These are phyloP conservation scores for Sussaba pulchella DNA, from an alignment of 2,888 invertebrate genomes.

Conservation along the genomic window DNA sequence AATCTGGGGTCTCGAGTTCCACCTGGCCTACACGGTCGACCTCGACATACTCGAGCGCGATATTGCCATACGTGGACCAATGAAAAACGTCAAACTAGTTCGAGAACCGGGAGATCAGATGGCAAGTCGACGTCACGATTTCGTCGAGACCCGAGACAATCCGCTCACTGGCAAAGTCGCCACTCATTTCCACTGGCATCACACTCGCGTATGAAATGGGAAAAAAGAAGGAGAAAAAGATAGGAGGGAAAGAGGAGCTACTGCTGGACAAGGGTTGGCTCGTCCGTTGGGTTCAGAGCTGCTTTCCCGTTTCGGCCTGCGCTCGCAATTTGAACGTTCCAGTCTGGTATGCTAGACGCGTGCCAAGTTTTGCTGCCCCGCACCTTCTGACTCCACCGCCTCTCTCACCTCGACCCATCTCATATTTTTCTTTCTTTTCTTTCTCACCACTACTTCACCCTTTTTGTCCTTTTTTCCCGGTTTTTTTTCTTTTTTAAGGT, in stretches of 20 bases:
- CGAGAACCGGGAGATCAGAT: background rate
- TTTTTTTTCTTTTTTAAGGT: constrained; percentile 28
- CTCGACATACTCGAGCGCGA: too few relatives aligned
- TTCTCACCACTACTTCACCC: constrained; percentile 44
- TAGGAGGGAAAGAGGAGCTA: constrained; percentile 4
- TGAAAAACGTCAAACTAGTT: background rate
- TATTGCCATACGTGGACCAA: background rate
- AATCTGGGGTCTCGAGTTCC: too few relatives aligned
- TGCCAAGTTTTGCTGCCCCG: constrained; percentile 76
- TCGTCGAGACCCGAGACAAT: constrained; percentile 5
- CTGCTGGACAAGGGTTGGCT: constrained; percentile 27
- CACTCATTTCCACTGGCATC: constrained; percentile 7
- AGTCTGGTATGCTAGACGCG: constrained; percentile 78
- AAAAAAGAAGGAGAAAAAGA: background rate
- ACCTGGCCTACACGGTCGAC: too few relatives aligned
- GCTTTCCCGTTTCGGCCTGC: constrained; percentile 57
- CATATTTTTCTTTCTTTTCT: constrained; percentile 22
- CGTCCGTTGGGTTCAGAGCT: constrained; percentile 4
- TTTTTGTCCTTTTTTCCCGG: constrained; percentile 7
- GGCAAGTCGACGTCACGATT: background rate
- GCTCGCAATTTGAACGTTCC: constrained; percentile 74
- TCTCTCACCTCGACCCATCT: constrained; percentile 15
- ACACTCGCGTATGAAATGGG: constrained; percentile 1
- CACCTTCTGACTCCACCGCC: constrained; percentile 61
- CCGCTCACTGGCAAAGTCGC: constrained; percentile 10